These are phyloP conservation scores for Myotis findleyi DNA, from an alignment of 2,797 vertebrate genomes.

Conservation along the genomic window DNA sequence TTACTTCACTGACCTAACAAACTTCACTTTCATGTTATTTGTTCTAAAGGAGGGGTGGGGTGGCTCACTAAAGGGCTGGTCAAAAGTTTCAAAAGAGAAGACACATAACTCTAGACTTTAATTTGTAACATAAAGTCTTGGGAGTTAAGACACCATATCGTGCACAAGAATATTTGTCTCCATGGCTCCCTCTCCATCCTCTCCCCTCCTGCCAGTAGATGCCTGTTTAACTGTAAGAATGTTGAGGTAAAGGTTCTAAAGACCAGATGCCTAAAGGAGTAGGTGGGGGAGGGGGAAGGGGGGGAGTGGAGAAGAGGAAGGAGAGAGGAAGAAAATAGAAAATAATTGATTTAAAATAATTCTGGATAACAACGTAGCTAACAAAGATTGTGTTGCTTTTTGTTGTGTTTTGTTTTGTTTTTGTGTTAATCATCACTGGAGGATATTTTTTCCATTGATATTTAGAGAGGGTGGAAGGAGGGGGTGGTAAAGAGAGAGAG, in stretches of 20 bases:
- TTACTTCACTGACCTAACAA: background rate
- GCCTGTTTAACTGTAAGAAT: background rate
- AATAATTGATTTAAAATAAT: conserved; percentile 42
- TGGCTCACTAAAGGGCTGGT: background rate
- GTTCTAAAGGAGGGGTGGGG: background rate
- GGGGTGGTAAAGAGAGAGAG: too few relatives aligned
- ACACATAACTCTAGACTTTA: background rate
- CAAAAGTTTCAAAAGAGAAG: background rate
- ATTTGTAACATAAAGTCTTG: conserved; percentile 1
- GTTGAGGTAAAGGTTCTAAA: conserved; percentile 36
- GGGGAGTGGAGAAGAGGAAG: background rate
- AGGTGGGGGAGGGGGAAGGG: too few relatives aligned
- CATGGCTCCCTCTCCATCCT: background rate
- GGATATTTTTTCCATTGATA: too few relatives aligned
- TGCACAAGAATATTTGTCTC: background rate
- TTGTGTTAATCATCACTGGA: too few relatives aligned
- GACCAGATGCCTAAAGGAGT: background rate
- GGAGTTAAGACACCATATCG: background rate
- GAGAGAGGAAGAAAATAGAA: background rate
- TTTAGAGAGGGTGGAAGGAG: too few relatives aligned
- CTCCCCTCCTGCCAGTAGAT: background rate
- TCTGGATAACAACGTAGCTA: background rate
- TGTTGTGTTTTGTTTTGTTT: too few relatives aligned
- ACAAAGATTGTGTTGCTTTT: background rate
- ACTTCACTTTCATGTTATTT: background rate